Evolutionary conservation across 2,797 vertebrate species (phyloP), one percentile per base, ranked within the genome.

Genomic region (Rhyacichthys aspro): DNA sequence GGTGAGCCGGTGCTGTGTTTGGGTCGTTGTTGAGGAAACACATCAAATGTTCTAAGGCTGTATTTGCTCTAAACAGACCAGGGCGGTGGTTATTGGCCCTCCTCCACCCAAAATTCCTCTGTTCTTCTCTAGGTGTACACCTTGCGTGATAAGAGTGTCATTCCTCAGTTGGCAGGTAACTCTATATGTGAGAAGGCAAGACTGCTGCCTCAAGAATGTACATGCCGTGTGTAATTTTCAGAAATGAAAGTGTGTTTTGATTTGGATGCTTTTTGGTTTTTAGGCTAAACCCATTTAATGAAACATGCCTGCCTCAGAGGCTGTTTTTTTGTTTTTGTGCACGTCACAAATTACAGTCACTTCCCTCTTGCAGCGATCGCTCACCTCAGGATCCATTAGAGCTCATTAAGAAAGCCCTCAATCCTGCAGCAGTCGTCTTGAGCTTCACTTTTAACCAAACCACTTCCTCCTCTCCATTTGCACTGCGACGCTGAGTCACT

Each of bases 11-110:
- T 70, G 63, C 63, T 48, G 43, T 79, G 71, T 84, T 86, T 76
- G 54, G 42, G 63, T 37, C 36, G 77, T 80, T 85, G 76, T 81
- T 80, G 67, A 81, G 84, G 78, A 80, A 74, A 88, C 82, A 11
- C 56, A 72, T 75, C 58, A 18, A 57, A 61, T 63, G 56, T 76
- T 75, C 72, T 58, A 17, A 68, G 54, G 19, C 39, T 12, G 3
- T 49, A 0, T 60, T 71, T 67, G 74, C 59, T 67, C 43, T 61
- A 23, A 70, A 8, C 53, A 44, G 32, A 18, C 15, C 53, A 48
- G 39, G 42, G 48, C 52, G 36, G 14, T 41, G 12, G 42, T 17
- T 61, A 62, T 63, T 52, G 9, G 37, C 56, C 32, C 10, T 63
- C 43, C 32, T 33, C 0, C 41, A 52, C 36, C 43, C 44, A 72